Evolutionary conservation across 2,113 vertebrate genomes (phyloP).

Genomic region (Cavia aperea): DNA sequence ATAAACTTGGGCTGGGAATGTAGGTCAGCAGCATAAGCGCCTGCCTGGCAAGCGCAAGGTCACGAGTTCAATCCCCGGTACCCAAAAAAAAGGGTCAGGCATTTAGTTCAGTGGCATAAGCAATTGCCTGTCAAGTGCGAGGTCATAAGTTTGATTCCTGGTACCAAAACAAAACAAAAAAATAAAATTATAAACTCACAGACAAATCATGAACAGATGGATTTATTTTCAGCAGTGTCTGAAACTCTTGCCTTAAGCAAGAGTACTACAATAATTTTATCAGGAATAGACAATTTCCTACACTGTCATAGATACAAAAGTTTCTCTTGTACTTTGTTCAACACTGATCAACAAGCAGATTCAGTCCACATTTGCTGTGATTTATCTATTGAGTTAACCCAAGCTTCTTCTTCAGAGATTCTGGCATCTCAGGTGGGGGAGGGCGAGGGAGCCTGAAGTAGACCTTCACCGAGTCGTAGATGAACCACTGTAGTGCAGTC

Average conservation of each 20-base stretch:
- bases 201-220: conserved; percentile 65
- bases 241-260: conserved; percentile 67
- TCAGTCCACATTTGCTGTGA: conserved; percentile 73
- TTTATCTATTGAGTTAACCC: conserved; percentile 86
- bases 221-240: conserved; percentile 80
- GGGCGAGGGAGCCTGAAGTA: conserved; percentile 98
- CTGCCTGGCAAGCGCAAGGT: too few species aligned
- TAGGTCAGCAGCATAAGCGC: too few species aligned
- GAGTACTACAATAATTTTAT: conserved; percentile 74
- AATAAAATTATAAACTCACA: conserved; percentile 52
- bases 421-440: conserved; percentile 98
- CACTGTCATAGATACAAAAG: conserved; percentile 81
- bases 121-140: too few species aligned
- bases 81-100: too few species aligned
- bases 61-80: too few species aligned
- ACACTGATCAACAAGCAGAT: conserved; percentile 74
- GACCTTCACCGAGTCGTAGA: conserved; percentile 99
- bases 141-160: too few species aligned
- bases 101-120: too few species aligned
- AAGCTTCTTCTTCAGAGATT: conserved; percentile 98
- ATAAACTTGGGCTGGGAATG: too few species aligned
- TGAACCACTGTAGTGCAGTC: conserved; percentile 99
- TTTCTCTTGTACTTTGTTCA: conserved; percentile 70
- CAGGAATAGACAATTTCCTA: conserved; percentile 73
- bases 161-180: too few species aligned